These are phyloP conservation scores for Sisor rabdophorus DNA, from an alignment of 2,113 vertebrate genomes.

Conservation along the genomic window DNA sequence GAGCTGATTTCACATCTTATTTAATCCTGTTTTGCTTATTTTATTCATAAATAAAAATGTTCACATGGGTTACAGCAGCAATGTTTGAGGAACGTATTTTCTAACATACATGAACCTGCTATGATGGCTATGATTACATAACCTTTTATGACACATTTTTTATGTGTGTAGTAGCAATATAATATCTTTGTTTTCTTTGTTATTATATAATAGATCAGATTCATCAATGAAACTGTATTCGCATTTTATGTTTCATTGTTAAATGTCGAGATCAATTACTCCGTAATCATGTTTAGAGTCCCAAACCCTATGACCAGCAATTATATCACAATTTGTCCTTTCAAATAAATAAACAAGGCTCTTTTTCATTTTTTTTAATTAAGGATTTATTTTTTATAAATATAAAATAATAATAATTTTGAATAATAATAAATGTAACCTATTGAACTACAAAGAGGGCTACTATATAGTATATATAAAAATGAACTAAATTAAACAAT, in stretches of 20 bases:
- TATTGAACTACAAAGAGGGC: neutral
- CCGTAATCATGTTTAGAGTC: neutral
- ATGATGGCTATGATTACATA: neutral
- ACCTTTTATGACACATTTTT: neutral
- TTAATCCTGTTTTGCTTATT: conserved; percentile 31
- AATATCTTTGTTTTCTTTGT: neutral
- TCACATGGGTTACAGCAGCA: neutral
- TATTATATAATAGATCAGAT: neutral
- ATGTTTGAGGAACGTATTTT: neutral
- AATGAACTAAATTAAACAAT: neutral
- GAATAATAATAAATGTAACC: no score
- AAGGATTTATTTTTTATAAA: no score
- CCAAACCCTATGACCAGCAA: neutral
- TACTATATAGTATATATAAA: neutral
- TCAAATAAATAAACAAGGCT: neutral
- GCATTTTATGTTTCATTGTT: neutral
- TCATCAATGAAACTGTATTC: neutral
- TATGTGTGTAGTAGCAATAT: neutral
- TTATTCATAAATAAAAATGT: conserved; percentile 41
- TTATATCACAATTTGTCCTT: neutral
- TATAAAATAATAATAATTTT: no score
- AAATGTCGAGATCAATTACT: neutral
- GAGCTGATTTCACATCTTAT: conserved; percentile 43
- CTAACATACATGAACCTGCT: neutral
- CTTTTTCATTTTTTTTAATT: no score